Evolutionary conservation across 2,113 vertebrate species (phyloP).

Genomic region (Tyto alba): DNA sequence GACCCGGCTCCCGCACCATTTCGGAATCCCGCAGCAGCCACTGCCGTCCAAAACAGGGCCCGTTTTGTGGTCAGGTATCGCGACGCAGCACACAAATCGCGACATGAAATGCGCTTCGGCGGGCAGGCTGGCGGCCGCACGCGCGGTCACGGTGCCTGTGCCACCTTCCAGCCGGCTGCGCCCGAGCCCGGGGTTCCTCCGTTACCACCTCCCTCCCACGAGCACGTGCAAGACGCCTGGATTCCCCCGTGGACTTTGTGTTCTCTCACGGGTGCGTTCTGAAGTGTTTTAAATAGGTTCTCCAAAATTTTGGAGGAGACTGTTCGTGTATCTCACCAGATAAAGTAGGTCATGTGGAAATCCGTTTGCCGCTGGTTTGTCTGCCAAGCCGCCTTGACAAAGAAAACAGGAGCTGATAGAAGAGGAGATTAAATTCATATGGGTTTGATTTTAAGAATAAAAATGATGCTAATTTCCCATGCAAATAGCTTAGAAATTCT

Average conservation of each 20-base stretch:
- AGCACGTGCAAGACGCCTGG: neutral
- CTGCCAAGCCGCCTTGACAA: neutral
- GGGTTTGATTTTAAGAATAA: neutral
- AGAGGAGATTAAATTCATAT: constrained; percentile 19
- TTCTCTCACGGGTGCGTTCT: neutral
- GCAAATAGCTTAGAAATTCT: constrained; percentile 22
- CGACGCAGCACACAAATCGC: neutral
- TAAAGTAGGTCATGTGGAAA: constrained; percentile 34
- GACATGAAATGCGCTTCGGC: neutral
- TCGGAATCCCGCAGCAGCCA: neutral
- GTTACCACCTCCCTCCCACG: neutral
- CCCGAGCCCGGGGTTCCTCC: neutral
- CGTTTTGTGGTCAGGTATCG: rapidly evolving
- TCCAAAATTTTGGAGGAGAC: neutral
- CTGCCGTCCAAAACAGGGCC: neutral
- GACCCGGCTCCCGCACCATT: neutral
- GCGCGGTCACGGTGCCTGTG: rapidly evolving
- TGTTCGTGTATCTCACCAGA: neutral
- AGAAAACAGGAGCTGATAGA: constrained; percentile 24
- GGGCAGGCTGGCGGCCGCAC: rapidly evolving
- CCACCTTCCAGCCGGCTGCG: neutral
- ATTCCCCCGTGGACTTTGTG: neutral
- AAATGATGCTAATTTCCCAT: neutral
- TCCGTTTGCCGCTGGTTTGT: neutral
- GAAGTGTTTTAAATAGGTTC: neutral